phyloP scores from a whole-genome alignment of 2,113 vertebrate species.

The Mesitornis unicolor region DNA sequence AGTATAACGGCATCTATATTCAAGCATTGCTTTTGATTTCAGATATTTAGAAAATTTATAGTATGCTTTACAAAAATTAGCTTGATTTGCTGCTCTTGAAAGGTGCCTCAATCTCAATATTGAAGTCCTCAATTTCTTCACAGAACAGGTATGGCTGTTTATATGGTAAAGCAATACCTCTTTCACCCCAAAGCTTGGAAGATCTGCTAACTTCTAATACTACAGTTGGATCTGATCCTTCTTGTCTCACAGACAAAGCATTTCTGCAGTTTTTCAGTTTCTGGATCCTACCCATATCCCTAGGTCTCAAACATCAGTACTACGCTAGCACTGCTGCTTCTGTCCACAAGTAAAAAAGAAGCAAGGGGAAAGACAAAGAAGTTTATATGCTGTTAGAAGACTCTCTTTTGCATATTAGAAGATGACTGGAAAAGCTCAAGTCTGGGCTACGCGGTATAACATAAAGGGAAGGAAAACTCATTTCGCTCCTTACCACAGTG shows the following conservation, averaged over 20 bases:
- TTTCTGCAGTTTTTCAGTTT: neutral
- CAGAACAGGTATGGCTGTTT: neutral
- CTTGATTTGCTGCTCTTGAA: neutral
- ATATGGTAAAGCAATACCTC: neutral
- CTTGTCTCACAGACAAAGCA: neutral
- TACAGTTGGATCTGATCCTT: neutral
- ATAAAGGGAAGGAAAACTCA: neutral
- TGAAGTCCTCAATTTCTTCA: neutral
- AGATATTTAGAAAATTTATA: neutral
- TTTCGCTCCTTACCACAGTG: neutral
- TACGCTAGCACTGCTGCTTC: neutral
- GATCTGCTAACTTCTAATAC: neutral
- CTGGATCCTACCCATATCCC: neutral
- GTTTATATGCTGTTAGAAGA: neutral
- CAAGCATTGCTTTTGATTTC: neutral
- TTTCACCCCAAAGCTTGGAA: neutral
- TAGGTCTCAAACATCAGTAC: neutral
- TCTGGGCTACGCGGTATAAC: neutral
- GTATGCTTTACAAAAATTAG: neutral
- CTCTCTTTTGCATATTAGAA: neutral
- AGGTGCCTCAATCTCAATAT: neutral
- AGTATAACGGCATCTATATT: neutral
- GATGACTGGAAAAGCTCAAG: neutral
- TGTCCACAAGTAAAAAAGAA: neutral
- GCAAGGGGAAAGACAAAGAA: neutral